Percentiles rank a stretch among this genome's conserved stretches.
These are phyloP conservation scores for Protosalanx chinensis DNA, from an alignment of 2,797 vertebrate species.

Conservation along the genomic window DNA sequence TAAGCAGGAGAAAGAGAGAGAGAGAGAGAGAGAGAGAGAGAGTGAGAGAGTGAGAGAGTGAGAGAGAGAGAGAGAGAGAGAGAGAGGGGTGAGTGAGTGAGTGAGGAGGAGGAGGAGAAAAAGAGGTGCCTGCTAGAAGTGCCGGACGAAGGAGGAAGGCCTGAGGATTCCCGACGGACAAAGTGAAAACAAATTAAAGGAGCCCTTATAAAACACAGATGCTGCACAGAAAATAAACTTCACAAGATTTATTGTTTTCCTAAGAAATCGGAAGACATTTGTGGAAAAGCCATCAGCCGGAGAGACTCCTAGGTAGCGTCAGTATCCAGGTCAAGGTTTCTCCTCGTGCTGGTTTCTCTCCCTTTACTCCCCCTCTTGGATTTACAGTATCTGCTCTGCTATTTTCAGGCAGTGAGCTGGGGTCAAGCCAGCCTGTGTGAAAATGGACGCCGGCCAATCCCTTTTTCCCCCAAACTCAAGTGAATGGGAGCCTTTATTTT, in stretches of 20 bases:
- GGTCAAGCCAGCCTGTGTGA: conserved; percentile 74
- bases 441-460: conserved; percentile 68
- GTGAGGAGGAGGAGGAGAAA: too few species aligned
- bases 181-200: conserved; percentile 97
- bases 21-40: conserved; percentile 39
- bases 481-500: conserved; percentile 57
- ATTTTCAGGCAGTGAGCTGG: conserved; percentile 65
- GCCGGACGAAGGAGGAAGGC: conserved; percentile 72
- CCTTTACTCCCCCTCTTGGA: neutral
- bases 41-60: too few species aligned
- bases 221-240: conserved; percentile 96
- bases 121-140: conserved; percentile 65
- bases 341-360: conserved; percentile 1
- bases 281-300: conserved; percentile 90
- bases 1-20: conserved; percentile 71
- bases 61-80: too few species aligned
- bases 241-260: conserved; percentile 87
- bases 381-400: conserved; percentile 59
- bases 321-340: conserved; percentile 29
- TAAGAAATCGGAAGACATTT: conserved; percentile 78
- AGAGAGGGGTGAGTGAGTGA: too few species aligned
- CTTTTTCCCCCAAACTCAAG: conserved; percentile 55
- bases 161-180: conserved; percentile 84
- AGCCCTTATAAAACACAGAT: conserved; percentile 96
- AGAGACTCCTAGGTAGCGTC: conserved; percentile 68